These are phyloP conservation scores for Labeo catla DNA, from an alignment of 2,113 vertebrate genomes.

Conservation along the genomic window DNA sequence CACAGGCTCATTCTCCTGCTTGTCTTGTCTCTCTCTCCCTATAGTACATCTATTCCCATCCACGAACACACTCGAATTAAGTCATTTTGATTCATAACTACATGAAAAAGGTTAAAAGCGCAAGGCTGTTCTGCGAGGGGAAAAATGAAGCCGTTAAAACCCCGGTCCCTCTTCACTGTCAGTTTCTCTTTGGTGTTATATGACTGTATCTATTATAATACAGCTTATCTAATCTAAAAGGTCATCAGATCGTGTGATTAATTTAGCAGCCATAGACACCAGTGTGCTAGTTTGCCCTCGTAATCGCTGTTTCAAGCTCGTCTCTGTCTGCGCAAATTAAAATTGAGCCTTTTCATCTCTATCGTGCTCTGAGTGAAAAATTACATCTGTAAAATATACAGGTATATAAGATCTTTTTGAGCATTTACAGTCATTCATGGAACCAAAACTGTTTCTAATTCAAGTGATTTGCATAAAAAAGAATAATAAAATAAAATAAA, in stretches of 20 bases:
- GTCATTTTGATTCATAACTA: conserved; percentile 56
- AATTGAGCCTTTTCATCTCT: background rate
- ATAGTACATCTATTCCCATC: background rate
- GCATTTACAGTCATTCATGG: background rate
- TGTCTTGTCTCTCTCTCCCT: background rate
- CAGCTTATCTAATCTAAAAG: conserved; percentile 73
- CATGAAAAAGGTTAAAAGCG: conserved; percentile 60
- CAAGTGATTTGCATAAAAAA: background rate
- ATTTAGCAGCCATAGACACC: conserved; percentile 66
- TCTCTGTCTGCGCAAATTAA: conserved; percentile 11
- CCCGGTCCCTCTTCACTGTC: conserved; percentile 54
- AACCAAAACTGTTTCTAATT: background rate
- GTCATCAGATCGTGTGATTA: conserved; percentile 67
- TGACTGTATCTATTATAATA: conserved; percentile 65
- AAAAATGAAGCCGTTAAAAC: conserved; percentile 55
- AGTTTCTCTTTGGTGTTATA: conserved; percentile 57
- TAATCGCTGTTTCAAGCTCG: background rate
- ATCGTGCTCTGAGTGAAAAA: background rate
- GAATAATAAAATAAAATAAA: too few relatives aligned
- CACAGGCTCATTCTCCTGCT: background rate
- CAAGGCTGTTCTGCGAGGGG: conserved; percentile 24
- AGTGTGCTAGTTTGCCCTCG: conserved; percentile 35
- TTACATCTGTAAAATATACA: background rate
- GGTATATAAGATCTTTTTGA: background rate
- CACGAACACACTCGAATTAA: conserved; percentile 6